A percentile compares a stretch with the other conserved stretches of the same genome.
Conservation (phyloP, 2,888 invertebrate species). For the Coelinius sp. region DNA sequence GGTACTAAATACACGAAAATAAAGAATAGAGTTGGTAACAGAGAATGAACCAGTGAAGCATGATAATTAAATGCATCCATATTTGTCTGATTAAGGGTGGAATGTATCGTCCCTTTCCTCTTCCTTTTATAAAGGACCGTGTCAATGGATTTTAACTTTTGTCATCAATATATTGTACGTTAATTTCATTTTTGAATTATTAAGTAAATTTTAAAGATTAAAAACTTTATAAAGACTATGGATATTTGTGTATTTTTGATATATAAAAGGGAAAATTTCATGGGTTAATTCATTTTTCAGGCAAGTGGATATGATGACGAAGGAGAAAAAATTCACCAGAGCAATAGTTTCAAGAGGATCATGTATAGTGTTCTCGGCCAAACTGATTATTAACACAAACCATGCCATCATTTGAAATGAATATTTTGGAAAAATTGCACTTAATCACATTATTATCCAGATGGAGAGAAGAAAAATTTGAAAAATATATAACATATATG, state of each 20-base stretch:
- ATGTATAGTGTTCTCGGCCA: constrained; percentile 92
- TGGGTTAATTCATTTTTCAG: constrained; percentile 65
- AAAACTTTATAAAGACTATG: background rate
- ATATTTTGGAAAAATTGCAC: background rate
- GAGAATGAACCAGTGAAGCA: background rate
- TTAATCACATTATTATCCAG: background rate
- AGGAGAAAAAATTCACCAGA: constrained; percentile 90
- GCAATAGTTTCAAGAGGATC: constrained; percentile 91
- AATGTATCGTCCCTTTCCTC: constrained; percentile 64
- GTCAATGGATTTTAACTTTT: constrained; percentile 64
- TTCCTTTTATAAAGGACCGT: constrained; percentile 66
- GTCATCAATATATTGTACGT: constrained; percentile 58
- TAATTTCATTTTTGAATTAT: constrained; percentile 43
- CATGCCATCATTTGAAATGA: background rate
- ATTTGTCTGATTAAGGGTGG: constrained; percentile 65
- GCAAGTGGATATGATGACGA: constrained; percentile 79
- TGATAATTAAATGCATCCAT: constrained; percentile 24
- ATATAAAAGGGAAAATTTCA: background rate
- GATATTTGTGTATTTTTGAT: background rate
- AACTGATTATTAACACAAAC: constrained; percentile 73
- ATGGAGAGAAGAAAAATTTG: no score
- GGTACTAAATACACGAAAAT: background rate
- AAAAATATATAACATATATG: no score
- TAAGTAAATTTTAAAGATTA: background rate
- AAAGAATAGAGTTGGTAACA: background rate